Evolutionary conservation across 2,797 vertebrate species (phyloP).

Genomic region (Lepus oiostolus): DNA sequence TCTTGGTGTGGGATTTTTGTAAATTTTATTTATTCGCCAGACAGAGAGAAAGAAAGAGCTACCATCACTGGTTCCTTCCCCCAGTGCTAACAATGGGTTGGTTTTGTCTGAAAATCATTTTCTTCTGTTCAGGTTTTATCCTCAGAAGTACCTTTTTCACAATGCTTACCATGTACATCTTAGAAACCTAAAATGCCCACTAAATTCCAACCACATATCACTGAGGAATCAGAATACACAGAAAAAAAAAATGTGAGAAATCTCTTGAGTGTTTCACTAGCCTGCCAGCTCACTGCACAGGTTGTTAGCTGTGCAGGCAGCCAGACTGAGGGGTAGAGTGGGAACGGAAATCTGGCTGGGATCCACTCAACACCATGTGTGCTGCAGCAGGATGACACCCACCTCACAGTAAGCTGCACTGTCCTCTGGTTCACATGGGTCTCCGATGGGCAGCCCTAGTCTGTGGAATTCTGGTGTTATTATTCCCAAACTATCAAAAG

Average conservation of each 20-base stretch:
- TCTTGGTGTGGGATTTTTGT: too few species aligned
- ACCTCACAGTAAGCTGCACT: not conserved
- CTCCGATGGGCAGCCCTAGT: not conserved
- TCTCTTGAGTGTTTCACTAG: not conserved
- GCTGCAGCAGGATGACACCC: not conserved
- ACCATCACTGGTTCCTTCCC: too few species aligned
- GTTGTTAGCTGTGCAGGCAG: not conserved
- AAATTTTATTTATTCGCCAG: too few species aligned
- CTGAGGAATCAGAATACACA: not conserved
- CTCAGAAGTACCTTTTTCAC: conserved; percentile 48
- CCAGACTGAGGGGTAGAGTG: not conserved
- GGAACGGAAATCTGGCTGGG: not conserved
- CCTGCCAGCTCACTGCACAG: not conserved
- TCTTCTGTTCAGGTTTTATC: conserved; percentile 52
- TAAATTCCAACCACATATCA: not conserved
- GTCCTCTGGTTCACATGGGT: not conserved
- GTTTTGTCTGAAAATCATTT: conserved; percentile 60
- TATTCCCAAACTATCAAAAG: not conserved
- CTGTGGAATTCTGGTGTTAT: not conserved
- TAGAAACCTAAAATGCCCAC: conserved; percentile 8
- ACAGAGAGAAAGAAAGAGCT: too few species aligned
- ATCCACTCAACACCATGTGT: not conserved
- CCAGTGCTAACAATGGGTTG: not conserved
- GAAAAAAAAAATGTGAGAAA: conserved; percentile 31
- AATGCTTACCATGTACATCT: not conserved